Evolutionary conservation across 1,140 invertebrate species (phyloP).

Genomic region (Cardiocondyla obscurior): DNA sequence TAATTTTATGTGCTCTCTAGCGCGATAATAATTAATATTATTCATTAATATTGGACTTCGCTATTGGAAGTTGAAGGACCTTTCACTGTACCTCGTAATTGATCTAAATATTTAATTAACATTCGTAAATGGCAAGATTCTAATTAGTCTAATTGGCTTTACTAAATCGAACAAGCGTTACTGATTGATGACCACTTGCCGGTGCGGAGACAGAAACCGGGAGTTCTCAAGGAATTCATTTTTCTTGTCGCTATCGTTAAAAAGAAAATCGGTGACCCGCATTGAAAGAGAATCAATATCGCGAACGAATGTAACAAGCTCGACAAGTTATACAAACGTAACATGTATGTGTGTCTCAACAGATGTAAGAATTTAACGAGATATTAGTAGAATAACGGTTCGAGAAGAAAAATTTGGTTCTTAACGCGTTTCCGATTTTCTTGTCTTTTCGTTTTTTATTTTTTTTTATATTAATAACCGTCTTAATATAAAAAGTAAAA

Average conservation of each 20-base stretch:
- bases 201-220: constrained; percentile 3
- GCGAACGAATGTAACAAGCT: constrained; percentile 23
- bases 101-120: neutral
- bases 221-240: constrained; percentile 21
- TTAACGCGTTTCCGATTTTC: neutral
- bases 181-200: constrained; percentile 23
- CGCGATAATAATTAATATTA: neutral
- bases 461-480: no score
- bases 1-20: no score
- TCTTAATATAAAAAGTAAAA: neutral
- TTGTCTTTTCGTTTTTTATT: no score
- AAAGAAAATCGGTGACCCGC: constrained; percentile 27
- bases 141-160: constrained; percentile 51
- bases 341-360: constrained; percentile 8
- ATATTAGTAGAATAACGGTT: neutral
- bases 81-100: neutral
- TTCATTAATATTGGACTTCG: constrained; percentile 18
- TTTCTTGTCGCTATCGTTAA: constrained; percentile 33
- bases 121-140: neutral
- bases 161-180: neutral
- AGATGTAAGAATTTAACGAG: neutral
- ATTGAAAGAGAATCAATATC: constrained; percentile 31
- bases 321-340: neutral
- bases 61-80: neutral
- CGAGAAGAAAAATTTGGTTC: neutral